phyloP scores from a whole-genome alignment of 1,140 invertebrate species.

The Drosophila sechellia region DNA sequence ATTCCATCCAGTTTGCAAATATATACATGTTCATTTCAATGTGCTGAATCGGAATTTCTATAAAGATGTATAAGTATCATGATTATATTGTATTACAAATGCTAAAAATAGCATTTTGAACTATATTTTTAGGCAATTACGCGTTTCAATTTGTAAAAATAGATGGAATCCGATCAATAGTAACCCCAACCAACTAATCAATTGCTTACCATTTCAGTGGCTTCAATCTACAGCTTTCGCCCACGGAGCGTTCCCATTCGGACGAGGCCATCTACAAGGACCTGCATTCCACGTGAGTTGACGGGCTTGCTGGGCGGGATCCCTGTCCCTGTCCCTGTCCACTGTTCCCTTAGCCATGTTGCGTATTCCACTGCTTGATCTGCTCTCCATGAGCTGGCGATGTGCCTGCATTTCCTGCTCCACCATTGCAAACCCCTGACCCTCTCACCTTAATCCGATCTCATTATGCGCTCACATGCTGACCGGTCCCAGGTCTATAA shows the following conservation, averaged over 20 bases:
- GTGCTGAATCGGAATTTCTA: not conserved
- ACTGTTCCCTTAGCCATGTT: constrained; percentile 30
- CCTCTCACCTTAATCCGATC: constrained; percentile 13
- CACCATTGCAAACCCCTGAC: constrained; percentile 5
- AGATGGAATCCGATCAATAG: no score
- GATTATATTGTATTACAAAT: not conserved
- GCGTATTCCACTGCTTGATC: constrained; percentile 9
- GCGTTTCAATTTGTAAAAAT: no score
- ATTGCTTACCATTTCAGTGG: constrained; percentile 86
- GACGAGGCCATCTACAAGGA: constrained; percentile 94
- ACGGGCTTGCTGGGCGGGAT: constrained; percentile 27
- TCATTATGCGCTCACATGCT: constrained; percentile 60
- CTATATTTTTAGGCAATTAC: not conserved
- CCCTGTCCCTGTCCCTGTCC: not conserved
- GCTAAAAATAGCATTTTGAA: not conserved
- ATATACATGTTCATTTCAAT: not conserved
- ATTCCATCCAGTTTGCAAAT: not conserved
- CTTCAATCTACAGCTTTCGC: constrained; percentile 88
- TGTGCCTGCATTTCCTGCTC: constrained; percentile 39
- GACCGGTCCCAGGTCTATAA: constrained; percentile 38
- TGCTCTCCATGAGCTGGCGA: not conserved
- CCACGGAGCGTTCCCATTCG: constrained; percentile 87
- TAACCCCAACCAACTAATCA: not conserved
- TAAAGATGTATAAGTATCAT: not conserved
- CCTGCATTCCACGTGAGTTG: constrained; percentile 89